phyloP scores from a whole-genome alignment of 1,140 invertebrate genomes.

The Drosophila insularis region DNA sequence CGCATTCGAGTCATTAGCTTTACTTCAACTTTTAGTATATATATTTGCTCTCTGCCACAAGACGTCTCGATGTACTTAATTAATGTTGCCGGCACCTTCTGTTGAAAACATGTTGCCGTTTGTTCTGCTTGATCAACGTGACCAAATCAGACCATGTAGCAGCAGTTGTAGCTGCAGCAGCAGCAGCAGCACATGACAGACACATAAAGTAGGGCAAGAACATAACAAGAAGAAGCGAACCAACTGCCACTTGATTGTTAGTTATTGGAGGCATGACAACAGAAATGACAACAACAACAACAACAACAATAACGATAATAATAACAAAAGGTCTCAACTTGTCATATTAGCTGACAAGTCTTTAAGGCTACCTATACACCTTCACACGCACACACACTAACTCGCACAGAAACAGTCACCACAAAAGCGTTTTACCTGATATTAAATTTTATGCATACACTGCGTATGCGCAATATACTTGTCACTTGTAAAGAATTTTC shows the following conservation, averaged over 20 bases:
- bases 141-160: slow-evolving; percentile 33
- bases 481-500: slow-evolving; percentile 54
- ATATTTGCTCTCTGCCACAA: background rate
- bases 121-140: slow-evolving; percentile 65
- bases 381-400: background rate
- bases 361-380: slow-evolving; percentile 16
- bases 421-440: slow-evolving; percentile 39
- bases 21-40: background rate
- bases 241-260: slow-evolving; percentile 55
- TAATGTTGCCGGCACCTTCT: slow-evolving; percentile 1
- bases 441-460: slow-evolving; percentile 67
- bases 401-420: slow-evolving; percentile 21
- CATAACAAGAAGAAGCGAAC: slow-evolving; percentile 12
- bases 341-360: slow-evolving; percentile 72
- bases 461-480: slow-evolving; percentile 75
- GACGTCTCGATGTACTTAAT: background rate
- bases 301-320: slow-evolving; percentile 4
- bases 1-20: background rate
- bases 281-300: slow-evolving; percentile 27
- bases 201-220: slow-evolving; percentile 59
- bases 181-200: slow-evolving; percentile 54
- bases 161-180: slow-evolving; percentile 10
- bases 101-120: slow-evolving; percentile 55
- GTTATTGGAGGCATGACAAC: slow-evolving; percentile 53
- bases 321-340: slow-evolving; percentile 50